phyloP scores from a whole-genome alignment of 2,797 vertebrate species.

The Cyclopterus lumpus region DNA sequence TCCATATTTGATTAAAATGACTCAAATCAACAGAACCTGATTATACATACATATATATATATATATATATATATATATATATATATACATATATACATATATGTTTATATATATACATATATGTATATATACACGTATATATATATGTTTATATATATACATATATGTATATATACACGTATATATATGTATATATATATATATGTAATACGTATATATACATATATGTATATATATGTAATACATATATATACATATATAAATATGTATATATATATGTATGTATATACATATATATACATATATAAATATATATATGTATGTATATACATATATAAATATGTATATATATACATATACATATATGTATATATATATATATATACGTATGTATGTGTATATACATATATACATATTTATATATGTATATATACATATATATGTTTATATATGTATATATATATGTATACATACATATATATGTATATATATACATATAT shows the following conservation, averaged over 20 bases:
- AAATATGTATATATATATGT: background rate
- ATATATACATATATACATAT: background rate
- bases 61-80: no score
- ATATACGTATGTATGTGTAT: background rate
- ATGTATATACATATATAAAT: background rate
- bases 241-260: no score
- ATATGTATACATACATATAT: background rate
- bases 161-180: no score
- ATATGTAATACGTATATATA: background rate
- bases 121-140: background rate
- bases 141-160: background rate
- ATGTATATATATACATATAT: background rate
- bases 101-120: background rate
- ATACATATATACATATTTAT: background rate
- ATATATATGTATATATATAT: background rate
- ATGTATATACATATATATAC: background rate
- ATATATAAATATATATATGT: background rate
- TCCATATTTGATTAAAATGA: background rate
- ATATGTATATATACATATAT: background rate
- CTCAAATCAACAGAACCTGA: no score
- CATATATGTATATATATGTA: background rate
- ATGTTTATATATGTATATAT: no score
- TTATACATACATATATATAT: no score
- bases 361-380: background rate
- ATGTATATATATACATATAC: no score